These are phyloP conservation scores for Meloidogyne floridensis DNA, from an alignment of 1,140 invertebrate genomes.

Conservation along the genomic window DNA sequence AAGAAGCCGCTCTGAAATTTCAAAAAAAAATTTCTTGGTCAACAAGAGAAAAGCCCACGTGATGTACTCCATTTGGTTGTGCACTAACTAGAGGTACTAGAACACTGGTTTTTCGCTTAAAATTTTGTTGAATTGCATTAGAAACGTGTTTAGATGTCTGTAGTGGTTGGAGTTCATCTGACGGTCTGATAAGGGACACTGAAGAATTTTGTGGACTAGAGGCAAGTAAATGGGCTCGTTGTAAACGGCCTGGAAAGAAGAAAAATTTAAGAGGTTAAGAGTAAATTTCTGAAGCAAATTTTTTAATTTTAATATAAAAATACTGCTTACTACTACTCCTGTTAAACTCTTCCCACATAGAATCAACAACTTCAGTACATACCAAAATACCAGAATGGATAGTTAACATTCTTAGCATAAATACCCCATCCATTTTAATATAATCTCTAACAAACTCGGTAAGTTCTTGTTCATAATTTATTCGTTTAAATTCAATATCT, in stretches of 20 bases:
- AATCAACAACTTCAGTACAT: slow-evolving; percentile 55
- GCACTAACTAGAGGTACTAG: slow-evolving; percentile 55
- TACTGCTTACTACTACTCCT: slow-evolving; percentile 5
- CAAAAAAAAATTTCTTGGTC: not conserved
- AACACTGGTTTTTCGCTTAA: slow-evolving; percentile 54
- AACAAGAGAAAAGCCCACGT: not conserved
- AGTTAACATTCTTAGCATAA: slow-evolving; percentile 63
- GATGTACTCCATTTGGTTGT: not conserved
- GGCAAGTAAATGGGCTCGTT: not conserved
- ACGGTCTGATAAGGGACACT: slow-evolving; percentile 43
- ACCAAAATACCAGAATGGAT: slow-evolving; percentile 60
- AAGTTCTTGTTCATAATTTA: slow-evolving; percentile 46
- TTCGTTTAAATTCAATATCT: slow-evolving; percentile 60
- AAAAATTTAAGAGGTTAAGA: not conserved
- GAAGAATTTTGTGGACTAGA: slow-evolving; percentile 42
- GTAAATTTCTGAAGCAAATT: slow-evolving; percentile 2
- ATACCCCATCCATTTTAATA: slow-evolving; percentile 61
- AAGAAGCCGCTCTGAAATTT: not conserved
- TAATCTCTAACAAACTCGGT: slow-evolving; percentile 61
- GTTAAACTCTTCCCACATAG: slow-evolving; percentile 38
- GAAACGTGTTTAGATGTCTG: not conserved
- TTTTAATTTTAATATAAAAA: slow-evolving; percentile 59
- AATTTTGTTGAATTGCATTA: not conserved
- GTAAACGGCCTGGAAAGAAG: not conserved
- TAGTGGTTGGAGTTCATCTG: not conserved